Evolutionary conservation across 2,888 invertebrate species (phyloP).

Genomic region (Acleris holmiana): DNA sequence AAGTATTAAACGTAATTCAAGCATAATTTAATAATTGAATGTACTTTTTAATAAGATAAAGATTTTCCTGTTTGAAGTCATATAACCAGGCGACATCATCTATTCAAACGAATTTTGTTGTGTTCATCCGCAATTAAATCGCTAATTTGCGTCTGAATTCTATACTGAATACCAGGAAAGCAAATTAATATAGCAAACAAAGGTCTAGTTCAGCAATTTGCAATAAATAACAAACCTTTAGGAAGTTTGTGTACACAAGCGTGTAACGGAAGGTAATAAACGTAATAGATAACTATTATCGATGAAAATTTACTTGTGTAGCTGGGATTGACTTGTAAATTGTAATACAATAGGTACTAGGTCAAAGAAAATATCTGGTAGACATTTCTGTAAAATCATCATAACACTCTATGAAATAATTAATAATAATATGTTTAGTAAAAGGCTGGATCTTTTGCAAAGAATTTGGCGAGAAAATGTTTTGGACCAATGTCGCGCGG

Average conservation of each 20-base stretch:
- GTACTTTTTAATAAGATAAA: not conserved
- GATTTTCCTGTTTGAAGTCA: constrained; percentile 6
- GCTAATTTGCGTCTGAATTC: constrained; percentile 27
- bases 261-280: constrained; percentile 8
- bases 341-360: constrained; percentile 3
- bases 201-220: constrained; percentile 31
- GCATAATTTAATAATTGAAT: too few species aligned
- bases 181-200: constrained; percentile 31
- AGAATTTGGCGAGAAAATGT: constrained; percentile 37
- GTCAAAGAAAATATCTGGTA: not conserved
- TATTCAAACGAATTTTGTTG: constrained; percentile 10
- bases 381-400: too few species aligned
- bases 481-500: constrained; percentile 53
- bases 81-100: constrained; percentile 4
- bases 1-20: too few species aligned
- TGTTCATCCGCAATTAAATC: constrained; percentile 22
- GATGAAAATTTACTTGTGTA: constrained; percentile 22
- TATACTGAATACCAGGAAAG: constrained; percentile 21
- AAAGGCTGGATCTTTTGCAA: not conserved
- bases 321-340: not conserved
- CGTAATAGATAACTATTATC: constrained; percentile 16
- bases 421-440: too few species aligned
- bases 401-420: too few species aligned
- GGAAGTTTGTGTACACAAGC: constrained; percentile 29
- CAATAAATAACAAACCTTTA: constrained; percentile 27